Evolutionary conservation across 1,140 invertebrate species (phyloP).

Genomic region (Nasonia giraulti): DNA sequence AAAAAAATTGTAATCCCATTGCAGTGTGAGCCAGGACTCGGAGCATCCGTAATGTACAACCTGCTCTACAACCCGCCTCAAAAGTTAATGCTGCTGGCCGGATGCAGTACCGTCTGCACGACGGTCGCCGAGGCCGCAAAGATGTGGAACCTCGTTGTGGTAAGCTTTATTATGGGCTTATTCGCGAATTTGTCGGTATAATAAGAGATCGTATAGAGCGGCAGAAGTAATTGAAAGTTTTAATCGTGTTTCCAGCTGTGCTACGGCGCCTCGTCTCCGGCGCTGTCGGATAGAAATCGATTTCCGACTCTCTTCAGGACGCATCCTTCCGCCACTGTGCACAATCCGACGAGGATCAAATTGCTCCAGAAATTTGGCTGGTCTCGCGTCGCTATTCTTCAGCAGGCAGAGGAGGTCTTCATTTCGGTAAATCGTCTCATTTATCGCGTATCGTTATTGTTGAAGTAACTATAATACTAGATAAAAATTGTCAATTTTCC

Average conservation of each 20-base stretch:
- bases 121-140: constrained; percentile 99
- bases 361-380: constrained; percentile 98
- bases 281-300: constrained; percentile 95
- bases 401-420: constrained; percentile 99
- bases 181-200: no score
- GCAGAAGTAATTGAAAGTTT: not conserved
- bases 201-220: not conserved
- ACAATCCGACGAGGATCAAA: constrained; percentile 98
- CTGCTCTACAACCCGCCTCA: constrained; percentile 96
- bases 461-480: no score
- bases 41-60: constrained; percentile 98
- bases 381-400: constrained; percentile 96
- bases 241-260: constrained; percentile 83
- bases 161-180: constrained; percentile 75
- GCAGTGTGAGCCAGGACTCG: constrained; percentile 97
- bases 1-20: not conserved
- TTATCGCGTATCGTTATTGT: constrained; percentile 14
- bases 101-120: constrained; percentile 99
- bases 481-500: constrained; percentile 20
- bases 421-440: constrained; percentile 86
- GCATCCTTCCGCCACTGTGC: constrained; percentile 98
- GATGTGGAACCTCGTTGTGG: constrained; percentile 99
- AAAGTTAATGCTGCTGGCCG: constrained; percentile 96
- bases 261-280: constrained; percentile 98
- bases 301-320: constrained; percentile 99